Evolutionary conservation across 1,140 invertebrate genomes (phyloP).

Genomic region (Chironomus striatipennis): DNA sequence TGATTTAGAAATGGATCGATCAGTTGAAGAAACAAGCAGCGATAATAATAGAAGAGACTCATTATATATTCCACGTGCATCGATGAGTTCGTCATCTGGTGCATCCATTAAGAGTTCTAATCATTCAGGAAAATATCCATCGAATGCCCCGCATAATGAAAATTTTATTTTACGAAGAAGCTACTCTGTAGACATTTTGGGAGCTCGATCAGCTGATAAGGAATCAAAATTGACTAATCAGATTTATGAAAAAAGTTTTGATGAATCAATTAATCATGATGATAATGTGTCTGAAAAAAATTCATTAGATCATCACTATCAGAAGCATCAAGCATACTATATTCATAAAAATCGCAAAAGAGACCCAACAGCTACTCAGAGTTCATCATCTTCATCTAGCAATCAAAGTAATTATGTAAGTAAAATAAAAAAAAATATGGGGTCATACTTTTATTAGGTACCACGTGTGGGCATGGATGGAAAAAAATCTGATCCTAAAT

Average conservation of each 20-base stretch:
- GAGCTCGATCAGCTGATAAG: no score
- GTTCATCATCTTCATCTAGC: background rate
- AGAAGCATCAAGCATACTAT: background rate
- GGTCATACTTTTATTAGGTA: no score
- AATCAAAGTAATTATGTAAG: slow-evolving; percentile 3
- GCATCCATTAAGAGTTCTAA: background rate
- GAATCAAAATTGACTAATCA: no score
- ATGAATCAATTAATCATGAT: no score
- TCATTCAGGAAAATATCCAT: background rate
- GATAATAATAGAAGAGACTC: background rate
- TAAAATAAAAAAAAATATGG: background rate
- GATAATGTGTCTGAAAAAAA: no score
- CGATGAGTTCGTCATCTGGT: background rate
- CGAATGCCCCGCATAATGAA: background rate
- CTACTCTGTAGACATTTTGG: background rate
- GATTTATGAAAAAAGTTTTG: no score
- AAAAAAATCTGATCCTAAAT: no score
- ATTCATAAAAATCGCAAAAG: background rate
- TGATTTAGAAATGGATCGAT: background rate
- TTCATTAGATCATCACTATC: no score
- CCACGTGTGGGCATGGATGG: no score
- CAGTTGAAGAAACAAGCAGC: background rate
- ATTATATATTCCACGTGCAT: background rate
- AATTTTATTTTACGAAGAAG: background rate
- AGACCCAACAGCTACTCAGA: background rate